Base-by-base conservation (phyloP, 1,140 invertebrate genomes). In the Pogonognathellus flavescens region DNA sequence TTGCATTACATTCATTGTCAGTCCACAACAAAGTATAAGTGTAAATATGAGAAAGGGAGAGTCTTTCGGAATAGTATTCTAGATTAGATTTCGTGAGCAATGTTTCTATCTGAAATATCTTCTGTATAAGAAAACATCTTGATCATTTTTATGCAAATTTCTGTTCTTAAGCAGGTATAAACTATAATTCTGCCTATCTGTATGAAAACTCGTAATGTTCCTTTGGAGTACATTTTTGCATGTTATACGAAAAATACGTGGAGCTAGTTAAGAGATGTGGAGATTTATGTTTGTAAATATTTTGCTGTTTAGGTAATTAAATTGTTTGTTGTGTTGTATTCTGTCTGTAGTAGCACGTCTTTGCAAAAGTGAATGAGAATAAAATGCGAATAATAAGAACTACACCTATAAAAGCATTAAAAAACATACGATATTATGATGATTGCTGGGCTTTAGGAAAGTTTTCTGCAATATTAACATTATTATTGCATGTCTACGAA, bases 31-130 rank as follows among this genome's bases (percentile, higher is more conserved):
- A 6, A 41, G 31, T 41, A 41, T 3, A 20, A 66, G 25, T 25
- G 22, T 66, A 25, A 7, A 66, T 3, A 10, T 66, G 22, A 66
- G 70, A 76, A 76, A 76, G 70, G 70, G 41, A 76, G 70, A 76
- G 70, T 76, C 31, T 76, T 76, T 76, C 70, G 70, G 70, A 31
- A 66, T 66, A 20, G 25, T 14, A 66, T 66, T 66, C 62, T 25
- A 66, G 62, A 66, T 66, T 66, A 66, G 62, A 76, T 76, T 76
- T 76, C 70, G 70, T 76, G 62, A 66, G 62, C 11, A 66, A 20
- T 66, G 62, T 25, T 66, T 66, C 25, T 66, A 25, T 25, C 22
- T 66, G 62, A 20, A 66, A 62, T 22, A 22, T 62, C 25, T 66
- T 66, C n/a, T 10, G 18, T 60, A 18, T 60, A 18, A 41, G 18